phyloP scores from a whole-genome alignment of 2,888 invertebrate species.

The Octodonta nipae region DNA sequence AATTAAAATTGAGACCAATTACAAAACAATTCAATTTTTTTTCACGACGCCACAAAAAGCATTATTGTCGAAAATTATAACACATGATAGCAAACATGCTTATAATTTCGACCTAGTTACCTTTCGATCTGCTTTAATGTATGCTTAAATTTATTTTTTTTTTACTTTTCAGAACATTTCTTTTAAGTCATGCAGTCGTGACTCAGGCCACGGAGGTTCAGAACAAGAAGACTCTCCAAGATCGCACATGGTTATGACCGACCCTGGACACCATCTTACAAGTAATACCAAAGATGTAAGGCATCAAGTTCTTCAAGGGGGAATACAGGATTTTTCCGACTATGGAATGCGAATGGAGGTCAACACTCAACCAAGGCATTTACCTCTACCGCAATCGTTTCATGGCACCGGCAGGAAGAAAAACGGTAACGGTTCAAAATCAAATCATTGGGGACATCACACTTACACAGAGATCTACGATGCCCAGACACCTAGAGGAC shows the following conservation, averaged over 20 bases:
- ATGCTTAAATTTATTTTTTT: background rate
- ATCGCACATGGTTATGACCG: conserved; percentile 39
- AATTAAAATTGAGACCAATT: too few species aligned
- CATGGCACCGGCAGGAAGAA: conserved; percentile 30
- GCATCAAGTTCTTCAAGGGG: conserved; percentile 34
- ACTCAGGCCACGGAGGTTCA: conserved; percentile 50
- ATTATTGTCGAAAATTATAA: too few species aligned
- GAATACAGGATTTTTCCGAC: conserved; percentile 25
- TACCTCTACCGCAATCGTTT: conserved; percentile 23
- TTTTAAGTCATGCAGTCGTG: conserved; percentile 63
- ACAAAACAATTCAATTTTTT: too few species aligned
- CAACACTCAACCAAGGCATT: conserved; percentile 24
- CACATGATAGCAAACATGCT: too few species aligned
- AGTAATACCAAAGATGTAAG: conserved; percentile 43
- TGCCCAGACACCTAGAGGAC: conserved; percentile 36
- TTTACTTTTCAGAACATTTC: conserved; percentile 60
- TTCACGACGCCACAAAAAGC: too few species aligned
- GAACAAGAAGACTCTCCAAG: conserved; percentile 54
- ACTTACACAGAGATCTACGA: conserved; percentile 65
- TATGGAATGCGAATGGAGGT: conserved; percentile 26
- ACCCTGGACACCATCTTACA: conserved; percentile 38
- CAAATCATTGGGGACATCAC: conserved; percentile 41
- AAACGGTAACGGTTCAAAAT: conserved; percentile 27
- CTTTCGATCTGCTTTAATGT: too few species aligned
- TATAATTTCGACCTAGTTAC: too few species aligned